Evolutionary conservation across 92 coral and sea anemone species (phyloP).

Genomic region (Actinostola sp.): DNA sequence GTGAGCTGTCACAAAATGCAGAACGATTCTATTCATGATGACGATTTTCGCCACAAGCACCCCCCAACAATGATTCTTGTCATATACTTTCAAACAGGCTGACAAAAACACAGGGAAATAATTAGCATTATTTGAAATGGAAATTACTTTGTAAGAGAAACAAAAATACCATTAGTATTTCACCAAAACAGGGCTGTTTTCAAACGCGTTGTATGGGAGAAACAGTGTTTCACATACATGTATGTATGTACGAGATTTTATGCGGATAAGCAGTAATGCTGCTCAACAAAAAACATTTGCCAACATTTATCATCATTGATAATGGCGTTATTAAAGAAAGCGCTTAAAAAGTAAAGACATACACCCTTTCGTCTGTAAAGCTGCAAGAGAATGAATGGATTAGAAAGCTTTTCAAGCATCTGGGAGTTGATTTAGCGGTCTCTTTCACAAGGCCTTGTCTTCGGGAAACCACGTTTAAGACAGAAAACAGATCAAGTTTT

Average conservation of each 20-base stretch:
- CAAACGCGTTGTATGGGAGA: background rate
- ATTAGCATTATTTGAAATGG: slow-evolving; percentile 2
- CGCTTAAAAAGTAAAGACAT: background rate
- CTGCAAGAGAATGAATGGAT: background rate
- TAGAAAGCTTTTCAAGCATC: background rate
- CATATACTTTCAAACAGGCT: background rate
- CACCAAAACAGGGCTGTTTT: background rate
- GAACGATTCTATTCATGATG: too few species aligned
- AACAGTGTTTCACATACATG: background rate
- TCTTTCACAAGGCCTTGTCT: background rate
- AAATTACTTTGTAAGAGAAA: background rate
- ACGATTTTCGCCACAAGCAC: too few species aligned
- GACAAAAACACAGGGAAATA: background rate
- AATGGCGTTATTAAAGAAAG: slow-evolving; percentile 22
- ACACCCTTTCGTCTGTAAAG: background rate
- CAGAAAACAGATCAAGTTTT: background rate
- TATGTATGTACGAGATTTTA: background rate
- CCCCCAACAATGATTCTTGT: too few species aligned
- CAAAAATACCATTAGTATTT: slow-evolving; percentile 17
- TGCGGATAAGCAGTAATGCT: background rate
- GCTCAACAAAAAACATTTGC: background rate
- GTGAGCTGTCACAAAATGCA: too few species aligned
- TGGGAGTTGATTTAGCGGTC: background rate
- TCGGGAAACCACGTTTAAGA: slow-evolving; percentile 7
- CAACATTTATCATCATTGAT: background rate